These are phyloP conservation scores for Saturnia japonica DNA, from an alignment of 2,888 invertebrate species.

Conservation along the genomic window DNA sequence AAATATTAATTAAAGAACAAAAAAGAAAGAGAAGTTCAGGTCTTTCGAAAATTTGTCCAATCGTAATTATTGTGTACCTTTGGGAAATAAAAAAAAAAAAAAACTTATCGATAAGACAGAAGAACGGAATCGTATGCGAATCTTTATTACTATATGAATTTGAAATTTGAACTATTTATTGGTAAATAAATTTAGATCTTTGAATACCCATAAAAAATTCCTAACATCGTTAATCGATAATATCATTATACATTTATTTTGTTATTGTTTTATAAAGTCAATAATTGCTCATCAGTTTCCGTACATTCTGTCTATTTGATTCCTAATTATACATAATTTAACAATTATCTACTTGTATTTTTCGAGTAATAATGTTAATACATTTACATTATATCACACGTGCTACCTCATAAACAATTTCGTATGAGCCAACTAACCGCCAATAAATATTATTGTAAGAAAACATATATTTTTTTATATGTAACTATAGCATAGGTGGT, in stretches of 20 bases:
- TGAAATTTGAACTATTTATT: no score
- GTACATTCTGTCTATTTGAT: conserved; percentile 13
- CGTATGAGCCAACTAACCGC: conserved; percentile 49
- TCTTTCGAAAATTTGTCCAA: conserved; percentile 15
- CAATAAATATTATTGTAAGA: conserved; percentile 53
- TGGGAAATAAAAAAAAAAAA: conserved; percentile 52
- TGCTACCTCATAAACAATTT: conserved; percentile 52
- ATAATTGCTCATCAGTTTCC: background rate
- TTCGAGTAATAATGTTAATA: conserved; percentile 57
- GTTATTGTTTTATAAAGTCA: background rate
- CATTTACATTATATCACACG: conserved; percentile 78
- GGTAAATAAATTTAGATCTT: no score
- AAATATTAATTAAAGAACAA: conserved; percentile 5
- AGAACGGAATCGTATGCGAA: background rate
- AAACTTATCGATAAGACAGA: conserved; percentile 14
- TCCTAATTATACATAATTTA: conserved; percentile 44
- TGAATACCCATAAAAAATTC: background rate
- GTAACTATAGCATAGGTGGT: conserved; percentile 45
- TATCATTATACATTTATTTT: background rate
- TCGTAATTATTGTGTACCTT: conserved; percentile 56
- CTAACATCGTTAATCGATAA: background rate
- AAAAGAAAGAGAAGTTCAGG: conserved; percentile 17
- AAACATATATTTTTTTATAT: conserved; percentile 15
- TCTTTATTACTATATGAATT: background rate
- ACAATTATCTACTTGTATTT: conserved; percentile 50